A percentile compares a stretch with the other conserved stretches of the same genome.
These are phyloP conservation scores for Ennomos erosarius DNA, from an alignment of 2,888 invertebrate species.

Conservation along the genomic window DNA sequence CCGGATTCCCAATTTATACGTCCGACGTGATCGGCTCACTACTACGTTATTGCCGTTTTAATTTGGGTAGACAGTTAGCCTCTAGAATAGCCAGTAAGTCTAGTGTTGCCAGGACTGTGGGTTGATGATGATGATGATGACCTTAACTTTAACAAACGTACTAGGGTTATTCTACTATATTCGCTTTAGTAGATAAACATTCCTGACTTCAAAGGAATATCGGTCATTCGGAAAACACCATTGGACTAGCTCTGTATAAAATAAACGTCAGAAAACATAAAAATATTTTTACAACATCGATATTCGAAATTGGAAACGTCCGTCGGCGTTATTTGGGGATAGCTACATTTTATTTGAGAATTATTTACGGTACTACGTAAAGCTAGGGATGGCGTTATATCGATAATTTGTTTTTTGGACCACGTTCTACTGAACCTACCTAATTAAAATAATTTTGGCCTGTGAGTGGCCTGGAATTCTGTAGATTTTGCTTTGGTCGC, in stretches of 20 bases:
- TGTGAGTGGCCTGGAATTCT: too few species aligned
- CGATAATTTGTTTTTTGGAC: not conserved
- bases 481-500: too few species aligned
- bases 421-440: too few species aligned
- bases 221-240: slow-evolving; percentile 23
- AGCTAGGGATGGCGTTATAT: slow-evolving; percentile 6
- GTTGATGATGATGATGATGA: too few species aligned
- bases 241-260: slow-evolving; percentile 23
- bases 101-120: too few species aligned
- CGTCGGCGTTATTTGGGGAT: slow-evolving; percentile 29
- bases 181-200: too few species aligned
- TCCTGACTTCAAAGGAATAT: slow-evolving; percentile 1
- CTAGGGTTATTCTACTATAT: too few species aligned
- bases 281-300: slow-evolving; percentile 40
- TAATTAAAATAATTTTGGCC: too few species aligned
- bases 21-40: slow-evolving; percentile 13
- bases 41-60: slow-evolving; percentile 4
- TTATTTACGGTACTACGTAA: slow-evolving; percentile 33
- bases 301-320: slow-evolving; percentile 40
- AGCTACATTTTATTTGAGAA: slow-evolving; percentile 36
- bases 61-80: not conserved
- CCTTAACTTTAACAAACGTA: too few species aligned
- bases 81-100: too few species aligned
- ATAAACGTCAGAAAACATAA: slow-evolving; percentile 34
- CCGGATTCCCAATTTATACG: slow-evolving; percentile 14